These are phyloP conservation scores for Gyrodactylus bullatarudis DNA, from an alignment of 1,140 invertebrate genomes.

Conservation along the genomic window DNA sequence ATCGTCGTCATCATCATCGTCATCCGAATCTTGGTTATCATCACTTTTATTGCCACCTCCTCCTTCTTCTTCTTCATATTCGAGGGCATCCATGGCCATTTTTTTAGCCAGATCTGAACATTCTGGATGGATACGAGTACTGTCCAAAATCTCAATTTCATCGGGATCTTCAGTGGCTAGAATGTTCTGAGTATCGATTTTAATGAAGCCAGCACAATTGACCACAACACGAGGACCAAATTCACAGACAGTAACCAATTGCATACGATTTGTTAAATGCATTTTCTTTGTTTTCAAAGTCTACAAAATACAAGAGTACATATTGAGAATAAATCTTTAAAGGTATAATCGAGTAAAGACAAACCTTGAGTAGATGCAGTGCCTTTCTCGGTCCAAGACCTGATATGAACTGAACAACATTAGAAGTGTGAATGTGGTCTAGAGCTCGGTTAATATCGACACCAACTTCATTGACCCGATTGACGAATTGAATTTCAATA, in stretches of 20 bases:
- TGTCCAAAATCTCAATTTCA: constrained; percentile 78
- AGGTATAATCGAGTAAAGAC: no score
- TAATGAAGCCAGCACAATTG: constrained; percentile 94
- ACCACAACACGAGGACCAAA: constrained; percentile 95
- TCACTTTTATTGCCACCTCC: not conserved
- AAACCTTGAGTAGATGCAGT: constrained; percentile 32
- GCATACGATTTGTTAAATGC: constrained; percentile 8
- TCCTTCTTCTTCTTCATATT: constrained; percentile 52
- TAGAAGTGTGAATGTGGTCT: constrained; percentile 42
- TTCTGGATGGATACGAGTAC: constrained; percentile 85
- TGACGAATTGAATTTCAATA: constrained; percentile 57
- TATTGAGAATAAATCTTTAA: not conserved
- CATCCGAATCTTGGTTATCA: not conserved
- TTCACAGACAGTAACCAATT: constrained; percentile 28
- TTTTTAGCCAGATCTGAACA: constrained; percentile 96
- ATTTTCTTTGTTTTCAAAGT: constrained; percentile 10
- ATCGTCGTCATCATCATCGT: no score
- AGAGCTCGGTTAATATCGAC: constrained; percentile 78
- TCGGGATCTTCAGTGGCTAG: constrained; percentile 28
- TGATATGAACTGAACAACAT: constrained; percentile 74
- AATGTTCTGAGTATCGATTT: constrained; percentile 42
- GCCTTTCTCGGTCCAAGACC: constrained; percentile 79
- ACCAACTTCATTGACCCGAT: constrained; percentile 77
- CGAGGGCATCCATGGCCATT: constrained; percentile 94
- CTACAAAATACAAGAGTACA: not conserved